A percentile compares a stretch with the other conserved stretches of the same genome.
Evolutionary conservation across 30 jellyfish, hydroid and myxozoan species (phyloP).

Genomic region (Clytia hemisphaerica): DNA sequence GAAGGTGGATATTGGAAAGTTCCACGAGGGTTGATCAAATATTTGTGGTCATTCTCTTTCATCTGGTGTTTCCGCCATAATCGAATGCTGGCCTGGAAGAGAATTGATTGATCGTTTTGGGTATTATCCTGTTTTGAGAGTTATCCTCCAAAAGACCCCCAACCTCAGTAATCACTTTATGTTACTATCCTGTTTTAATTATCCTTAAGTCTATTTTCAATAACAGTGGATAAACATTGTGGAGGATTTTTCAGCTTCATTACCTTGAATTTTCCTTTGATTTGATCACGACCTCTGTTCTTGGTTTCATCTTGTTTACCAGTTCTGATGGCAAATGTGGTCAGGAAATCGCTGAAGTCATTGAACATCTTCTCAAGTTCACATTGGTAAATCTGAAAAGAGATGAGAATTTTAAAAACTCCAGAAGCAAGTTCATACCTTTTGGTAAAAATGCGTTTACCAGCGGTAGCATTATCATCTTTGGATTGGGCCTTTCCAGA

Average conservation of each 20-base stretch:
- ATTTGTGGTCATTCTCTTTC: neutral
- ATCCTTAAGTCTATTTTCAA: too few relatives aligned
- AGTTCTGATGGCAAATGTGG: conserved; percentile 43
- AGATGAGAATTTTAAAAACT: too few relatives aligned
- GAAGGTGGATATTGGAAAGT: conserved; percentile 33
- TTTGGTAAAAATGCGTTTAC: too few relatives aligned
- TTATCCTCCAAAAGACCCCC: too few relatives aligned
- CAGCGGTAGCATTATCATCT: too few relatives aligned
- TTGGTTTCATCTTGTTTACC: conserved; percentile 60
- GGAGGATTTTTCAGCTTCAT: too few relatives aligned
- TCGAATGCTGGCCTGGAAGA: conserved; percentile 34
- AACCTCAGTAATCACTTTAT: too few relatives aligned
- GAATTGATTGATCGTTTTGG: too few relatives aligned
- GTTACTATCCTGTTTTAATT: too few relatives aligned
- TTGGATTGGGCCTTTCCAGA: too few relatives aligned
- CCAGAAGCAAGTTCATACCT: too few relatives aligned
- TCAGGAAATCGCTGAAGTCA: conserved; percentile 53
- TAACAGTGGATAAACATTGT: neutral
- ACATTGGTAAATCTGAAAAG: conserved; percentile 45
- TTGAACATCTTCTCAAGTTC: conserved; percentile 69
- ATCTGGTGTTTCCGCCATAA: conserved; percentile 22
- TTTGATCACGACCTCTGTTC: conserved; percentile 24
- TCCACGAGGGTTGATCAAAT: conserved; percentile 6
- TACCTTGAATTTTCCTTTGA: conserved; percentile 76
- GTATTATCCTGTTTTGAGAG: too few relatives aligned